phyloP scores from a whole-genome alignment of 2,113 vertebrate species.

The Hyaena hyaena region DNA sequence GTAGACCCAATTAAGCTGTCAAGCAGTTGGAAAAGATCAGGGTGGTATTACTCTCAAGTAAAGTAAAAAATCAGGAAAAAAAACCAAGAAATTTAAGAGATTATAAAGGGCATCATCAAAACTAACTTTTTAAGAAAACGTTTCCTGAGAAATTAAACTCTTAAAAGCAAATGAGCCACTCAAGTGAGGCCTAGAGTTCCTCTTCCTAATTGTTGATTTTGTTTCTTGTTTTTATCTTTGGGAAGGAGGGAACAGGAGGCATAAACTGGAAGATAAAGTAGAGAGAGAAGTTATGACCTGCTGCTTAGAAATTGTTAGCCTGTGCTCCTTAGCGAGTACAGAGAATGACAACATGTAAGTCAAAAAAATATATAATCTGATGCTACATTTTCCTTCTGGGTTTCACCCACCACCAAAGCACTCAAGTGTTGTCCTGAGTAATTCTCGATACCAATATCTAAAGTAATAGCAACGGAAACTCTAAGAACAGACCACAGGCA shows the following conservation, averaged over 20 bases:
- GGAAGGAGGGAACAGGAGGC: not conserved
- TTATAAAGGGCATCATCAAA: constrained; percentile 14
- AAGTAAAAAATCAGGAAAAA: not conserved
- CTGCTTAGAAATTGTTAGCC: not conserved
- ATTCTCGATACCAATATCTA: not conserved
- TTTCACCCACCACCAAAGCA: constrained; percentile 11
- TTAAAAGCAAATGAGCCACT: not conserved
- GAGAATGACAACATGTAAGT: not conserved
- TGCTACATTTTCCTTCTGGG: not conserved
- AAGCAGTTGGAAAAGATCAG: not conserved
- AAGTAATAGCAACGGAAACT: not conserved
- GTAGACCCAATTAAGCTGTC: not conserved
- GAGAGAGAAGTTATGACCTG: not conserved
- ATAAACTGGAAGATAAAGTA: not conserved
- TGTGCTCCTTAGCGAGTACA: not conserved
- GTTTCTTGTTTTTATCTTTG: not conserved
- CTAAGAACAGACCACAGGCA: not conserved
- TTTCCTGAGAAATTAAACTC: constrained; percentile 14
- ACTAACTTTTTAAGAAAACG: not conserved
- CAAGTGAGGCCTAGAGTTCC: not conserved
- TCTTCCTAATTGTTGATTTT: not conserved
- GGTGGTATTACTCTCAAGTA: not conserved
- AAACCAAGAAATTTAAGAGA: not conserved
- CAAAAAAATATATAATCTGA: not conserved
- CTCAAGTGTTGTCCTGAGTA: not conserved